Evolutionary conservation across 2,888 invertebrate species (phyloP), one percentile per base, ranked within the genome.

Genomic region (Athalia circularis): DNA sequence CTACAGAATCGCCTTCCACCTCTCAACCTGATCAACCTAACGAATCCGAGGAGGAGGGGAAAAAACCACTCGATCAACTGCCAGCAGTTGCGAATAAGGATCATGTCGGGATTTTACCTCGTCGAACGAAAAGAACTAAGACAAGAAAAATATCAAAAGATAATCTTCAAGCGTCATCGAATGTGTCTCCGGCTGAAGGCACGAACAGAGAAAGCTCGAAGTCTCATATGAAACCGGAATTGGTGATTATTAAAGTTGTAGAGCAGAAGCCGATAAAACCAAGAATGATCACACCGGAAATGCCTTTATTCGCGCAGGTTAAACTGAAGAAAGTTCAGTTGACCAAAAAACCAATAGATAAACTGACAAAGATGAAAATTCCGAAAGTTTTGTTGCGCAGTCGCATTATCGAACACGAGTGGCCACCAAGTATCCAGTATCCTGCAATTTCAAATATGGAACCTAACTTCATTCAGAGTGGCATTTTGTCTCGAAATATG

Each of bases 361-460:
- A 85, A 88, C 79, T 81, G 4, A 85, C 88, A 81, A 83, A 83
- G 54, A 82, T 83, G 4, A 89, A 91, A 82, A 72, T 91, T n/a
- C 91, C 91, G 0, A 91, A 91, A 86, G 87, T 91, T 80, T 82
- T 90, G 75, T 83, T 92, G 15, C 91, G 91, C 80, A 92, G 92
- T 82, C 86, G 91, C 85, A 91, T 91, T 48, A 87, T 81, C 82
- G 83, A 54, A 82, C 83, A 91, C 82, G 87, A 88, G 29, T 92
- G 91, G 82, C 92, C 91, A 64, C 65, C 79, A 0, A 43, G 47
- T 6, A n/a, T 79, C 8, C 48, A 59, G 11, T 65, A 74, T 13
- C 80, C 80, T 3, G 77, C 82, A 43, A 84, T 91, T 5, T 87
- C 88, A 48, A 81, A 83, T 77, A 83, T 92, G 67, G 86, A 90